These are phyloP conservation scores for Archaeoteleia sp. DNA, from an alignment of 2,888 invertebrate species.

Conservation along the genomic window DNA sequence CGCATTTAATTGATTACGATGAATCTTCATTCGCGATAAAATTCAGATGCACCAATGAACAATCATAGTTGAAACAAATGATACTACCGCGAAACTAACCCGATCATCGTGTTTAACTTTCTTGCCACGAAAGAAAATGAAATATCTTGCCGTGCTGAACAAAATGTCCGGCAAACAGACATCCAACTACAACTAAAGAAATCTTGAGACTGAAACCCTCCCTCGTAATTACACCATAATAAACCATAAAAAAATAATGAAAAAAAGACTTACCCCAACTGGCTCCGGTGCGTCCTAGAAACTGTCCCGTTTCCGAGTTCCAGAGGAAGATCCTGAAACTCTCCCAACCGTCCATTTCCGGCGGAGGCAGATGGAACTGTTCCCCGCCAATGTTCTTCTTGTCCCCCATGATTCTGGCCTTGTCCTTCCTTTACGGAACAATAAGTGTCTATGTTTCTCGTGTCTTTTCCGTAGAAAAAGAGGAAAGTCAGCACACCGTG, in stretches of 20 bases:
- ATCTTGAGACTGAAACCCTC: too few species aligned
- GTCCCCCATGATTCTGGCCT: slow-evolving; percentile 55
- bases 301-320: slow-evolving; percentile 94
- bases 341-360: slow-evolving; percentile 90
- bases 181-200: too few species aligned
- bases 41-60: too few species aligned
- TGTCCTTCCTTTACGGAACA: slow-evolving; percentile 1
- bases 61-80: too few species aligned
- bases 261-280: slow-evolving; percentile 95
- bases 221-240: neutral
- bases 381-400: slow-evolving; percentile 70
- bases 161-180: too few species aligned
- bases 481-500: slow-evolving; percentile 2
- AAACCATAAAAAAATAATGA: neutral
- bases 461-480: neutral
- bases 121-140: too few species aligned
- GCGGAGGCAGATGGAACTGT: slow-evolving; percentile 84
- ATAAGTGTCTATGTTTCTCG: slow-evolving; percentile 6
- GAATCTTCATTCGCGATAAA: too few species aligned
- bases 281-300: slow-evolving; percentile 92
- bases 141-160: too few species aligned
- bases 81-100: too few species aligned
- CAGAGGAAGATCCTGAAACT: slow-evolving; percentile 89
- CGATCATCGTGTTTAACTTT: too few species aligned
- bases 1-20: too few species aligned